Conservation (phyloP, 2,888 invertebrate genomes). For the Lordiphosa fenestrarum region DNA sequence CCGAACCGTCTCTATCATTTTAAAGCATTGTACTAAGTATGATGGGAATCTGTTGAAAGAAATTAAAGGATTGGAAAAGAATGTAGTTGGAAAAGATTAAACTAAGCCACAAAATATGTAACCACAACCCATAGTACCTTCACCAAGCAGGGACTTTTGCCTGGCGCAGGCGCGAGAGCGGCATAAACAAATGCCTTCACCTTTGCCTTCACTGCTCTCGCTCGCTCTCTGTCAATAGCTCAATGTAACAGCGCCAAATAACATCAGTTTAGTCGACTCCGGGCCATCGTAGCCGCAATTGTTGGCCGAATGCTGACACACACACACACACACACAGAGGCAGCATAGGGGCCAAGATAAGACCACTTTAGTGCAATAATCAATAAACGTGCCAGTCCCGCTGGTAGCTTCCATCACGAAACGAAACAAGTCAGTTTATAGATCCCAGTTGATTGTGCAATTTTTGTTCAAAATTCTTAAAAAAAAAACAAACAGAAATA, state of each 20-base stretch:
- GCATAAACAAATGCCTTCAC: constrained; percentile 66
- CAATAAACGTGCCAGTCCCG: constrained; percentile 56
- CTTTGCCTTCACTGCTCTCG: constrained; percentile 27
- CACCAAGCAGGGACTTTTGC: not conserved
- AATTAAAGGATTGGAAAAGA: too few relatives aligned
- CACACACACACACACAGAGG: constrained; percentile 27
- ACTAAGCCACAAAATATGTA: too few relatives aligned
- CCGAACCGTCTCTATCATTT: too few relatives aligned
- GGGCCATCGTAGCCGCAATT: constrained; percentile 46
- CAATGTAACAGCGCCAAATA: constrained; percentile 39
- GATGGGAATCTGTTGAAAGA: too few relatives aligned
- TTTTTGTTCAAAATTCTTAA: constrained; percentile 30
- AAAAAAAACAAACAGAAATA: not conserved
- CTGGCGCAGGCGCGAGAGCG: constrained; percentile 50
- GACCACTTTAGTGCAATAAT: constrained; percentile 53
- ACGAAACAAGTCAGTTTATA: constrained; percentile 27
- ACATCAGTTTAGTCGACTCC: constrained; percentile 51
- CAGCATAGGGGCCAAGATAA: constrained; percentile 40
- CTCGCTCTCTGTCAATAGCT: constrained; percentile 10
- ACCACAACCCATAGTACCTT: too few relatives aligned
- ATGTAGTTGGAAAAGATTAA: too few relatives aligned
- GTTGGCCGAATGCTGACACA: constrained; percentile 46
- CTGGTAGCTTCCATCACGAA: constrained; percentile 6
- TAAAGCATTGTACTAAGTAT: too few relatives aligned
- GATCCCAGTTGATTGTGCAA: constrained; percentile 53